Base-by-base conservation (phyloP, 2,888 invertebrate genomes). In the Parnassius smintheus region DNA sequence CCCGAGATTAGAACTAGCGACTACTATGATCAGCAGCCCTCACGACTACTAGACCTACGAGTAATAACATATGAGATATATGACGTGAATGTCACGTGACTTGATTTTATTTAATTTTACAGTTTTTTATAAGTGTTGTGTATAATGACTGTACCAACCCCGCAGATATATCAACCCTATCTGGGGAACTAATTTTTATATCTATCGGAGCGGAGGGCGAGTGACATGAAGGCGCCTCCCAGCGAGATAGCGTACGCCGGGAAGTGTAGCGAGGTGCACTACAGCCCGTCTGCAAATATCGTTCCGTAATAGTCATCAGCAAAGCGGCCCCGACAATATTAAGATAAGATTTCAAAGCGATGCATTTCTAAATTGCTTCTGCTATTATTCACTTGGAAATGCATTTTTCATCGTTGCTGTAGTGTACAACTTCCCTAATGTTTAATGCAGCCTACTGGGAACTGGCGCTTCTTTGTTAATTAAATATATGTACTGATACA, bases 251-350 rank as follows among this genome's bases (percentile, higher is more conserved):
- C 44, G 49, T 56, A 56, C 45, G 44, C 50, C 13, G 9, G 50
- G 13, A 50, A 50, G 61, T 48, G 48, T 48, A n/a, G 45, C 51
- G 13, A 61, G 61, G 74, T 75, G 61, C 64, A 51, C 61, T 65
- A 56, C 62, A 65, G 65, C 65, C 64, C 65, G 68, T 64, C 67
- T 52, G 68, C 72, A 77, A 78, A 79, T 78, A 79, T 73, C 71
- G 72, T 74, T 74, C 73, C 70, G 74, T 80, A 80, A 80, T 76
- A 80, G 75, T 77, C 77, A 75, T 78, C 77, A 78, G 73, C 73
- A 70, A 70, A 77, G 73, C 76, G 66, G 69, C 70, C 68, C 68
- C 65, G 61, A 76, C 75, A 79, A 86, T 81, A 81, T 83, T 81
- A 77, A 65, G 65, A 77, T 72, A 72, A 70, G 68, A 74, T 76